These are phyloP conservation scores for Scaptomyza montana DNA, from an alignment of 1,140 invertebrate species.

Conservation along the genomic window DNA sequence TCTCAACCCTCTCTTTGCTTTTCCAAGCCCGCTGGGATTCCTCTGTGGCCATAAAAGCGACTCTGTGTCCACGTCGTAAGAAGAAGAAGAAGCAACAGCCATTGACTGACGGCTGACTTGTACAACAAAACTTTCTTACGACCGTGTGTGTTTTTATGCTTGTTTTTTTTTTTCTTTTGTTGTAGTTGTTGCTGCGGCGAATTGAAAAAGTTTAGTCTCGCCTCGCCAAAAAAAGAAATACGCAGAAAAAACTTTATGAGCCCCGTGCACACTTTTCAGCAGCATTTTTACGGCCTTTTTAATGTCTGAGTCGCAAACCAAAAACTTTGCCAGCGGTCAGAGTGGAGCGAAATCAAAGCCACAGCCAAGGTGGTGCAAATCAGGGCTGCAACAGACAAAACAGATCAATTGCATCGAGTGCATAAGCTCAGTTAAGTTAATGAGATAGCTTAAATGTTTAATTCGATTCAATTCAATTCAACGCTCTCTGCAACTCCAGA, in stretches of 20 bases:
- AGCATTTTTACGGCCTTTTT: conserved; percentile 73
- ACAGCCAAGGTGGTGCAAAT: background rate
- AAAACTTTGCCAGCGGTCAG: conserved; percentile 71
- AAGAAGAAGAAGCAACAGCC: conserved; percentile 19
- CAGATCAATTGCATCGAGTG: background rate
- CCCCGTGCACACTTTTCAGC: conserved; percentile 29
- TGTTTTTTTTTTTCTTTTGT: conserved; percentile 1
- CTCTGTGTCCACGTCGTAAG: conserved; percentile 5
- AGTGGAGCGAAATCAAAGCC: background rate
- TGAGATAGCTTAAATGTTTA: too few species aligned
- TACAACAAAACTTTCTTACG: conserved; percentile 45
- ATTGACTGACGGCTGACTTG: conserved; percentile 62
- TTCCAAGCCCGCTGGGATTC: conserved; percentile 22
- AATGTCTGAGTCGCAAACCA: conserved; percentile 60
- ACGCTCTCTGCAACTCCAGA: too few species aligned
- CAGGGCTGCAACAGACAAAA: background rate
- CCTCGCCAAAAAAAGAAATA: conserved; percentile 1
- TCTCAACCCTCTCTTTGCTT: background rate
- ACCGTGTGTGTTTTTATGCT: conserved; percentile 25
- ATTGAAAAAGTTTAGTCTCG: conserved; percentile 78
- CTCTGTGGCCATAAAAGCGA: conserved; percentile 63
- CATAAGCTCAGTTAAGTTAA: background rate
- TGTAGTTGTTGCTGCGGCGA: conserved; percentile 71
- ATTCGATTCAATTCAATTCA: too few species aligned
- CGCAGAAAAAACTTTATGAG: conserved; percentile 64